A percentile compares a stretch with the other conserved stretches of the same genome.
These are phyloP conservation scores for Drosophila neutralis DNA, from an alignment of 2,888 invertebrate species.

Conservation along the genomic window DNA sequence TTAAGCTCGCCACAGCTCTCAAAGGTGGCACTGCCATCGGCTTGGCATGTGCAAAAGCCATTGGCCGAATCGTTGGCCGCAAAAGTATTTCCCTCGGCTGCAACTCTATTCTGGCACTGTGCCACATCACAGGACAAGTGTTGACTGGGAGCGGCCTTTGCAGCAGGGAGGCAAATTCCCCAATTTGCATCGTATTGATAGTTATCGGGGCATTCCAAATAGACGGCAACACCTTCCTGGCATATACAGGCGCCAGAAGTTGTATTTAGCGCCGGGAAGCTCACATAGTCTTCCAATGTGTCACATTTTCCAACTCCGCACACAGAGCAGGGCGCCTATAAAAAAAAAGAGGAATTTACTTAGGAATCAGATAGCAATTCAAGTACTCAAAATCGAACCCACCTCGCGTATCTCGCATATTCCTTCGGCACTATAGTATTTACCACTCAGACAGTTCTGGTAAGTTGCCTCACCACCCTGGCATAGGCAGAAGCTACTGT, in stretches of 20 bases:
- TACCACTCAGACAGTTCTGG: slow-evolving; percentile 22
- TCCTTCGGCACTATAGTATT: slow-evolving; percentile 1
- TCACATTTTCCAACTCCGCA: slow-evolving; percentile 43
- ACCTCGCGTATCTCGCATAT: slow-evolving; percentile 55
- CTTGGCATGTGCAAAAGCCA: slow-evolving; percentile 39
- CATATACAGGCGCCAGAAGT: slow-evolving; percentile 51
- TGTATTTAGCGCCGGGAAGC: slow-evolving; percentile 42
- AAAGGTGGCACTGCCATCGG: slow-evolving; percentile 22
- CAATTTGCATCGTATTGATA: neutral
- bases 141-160: neutral
- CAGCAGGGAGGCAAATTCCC: slow-evolving; percentile 1
- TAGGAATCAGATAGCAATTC: neutral
- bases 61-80: slow-evolving; percentile 10
- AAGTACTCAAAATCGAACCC: neutral
- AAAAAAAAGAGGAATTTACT: neutral
- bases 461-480: slow-evolving; percentile 17
- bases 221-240: slow-evolving; percentile 21
- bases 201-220: slow-evolving; percentile 20
- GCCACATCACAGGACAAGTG: slow-evolving; percentile 33
- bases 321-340: slow-evolving; percentile 46
- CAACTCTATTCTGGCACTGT: slow-evolving; percentile 21
- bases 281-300: neutral
- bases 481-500: slow-evolving; percentile 38
- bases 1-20: slow-evolving; percentile 24
- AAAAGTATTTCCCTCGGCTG: slow-evolving; percentile 3